phyloP scores from a whole-genome alignment of 2,113 vertebrate species.

The Tupaia tana region DNA sequence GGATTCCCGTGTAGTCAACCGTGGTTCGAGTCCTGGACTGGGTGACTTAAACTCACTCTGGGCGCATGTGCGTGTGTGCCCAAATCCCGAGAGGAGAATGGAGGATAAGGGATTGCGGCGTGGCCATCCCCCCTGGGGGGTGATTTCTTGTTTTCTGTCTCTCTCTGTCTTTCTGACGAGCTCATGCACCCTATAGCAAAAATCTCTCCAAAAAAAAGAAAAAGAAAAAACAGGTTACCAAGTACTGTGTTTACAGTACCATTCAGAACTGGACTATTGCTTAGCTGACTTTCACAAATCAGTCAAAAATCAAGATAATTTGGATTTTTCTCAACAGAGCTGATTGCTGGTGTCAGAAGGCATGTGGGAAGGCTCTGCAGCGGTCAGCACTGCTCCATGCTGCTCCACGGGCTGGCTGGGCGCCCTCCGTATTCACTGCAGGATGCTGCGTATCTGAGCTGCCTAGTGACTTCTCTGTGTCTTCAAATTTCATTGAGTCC shows the following conservation, averaged over 20 bases:
- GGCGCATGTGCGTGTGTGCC: no score
- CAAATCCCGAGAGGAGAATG: no score
- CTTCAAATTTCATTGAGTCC: background rate
- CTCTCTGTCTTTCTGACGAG: no score
- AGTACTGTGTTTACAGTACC: background rate
- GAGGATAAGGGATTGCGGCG: no score
- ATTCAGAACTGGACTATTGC: background rate
- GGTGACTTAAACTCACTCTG: no score
- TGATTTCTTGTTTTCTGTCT: no score
- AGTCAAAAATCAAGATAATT: background rate
- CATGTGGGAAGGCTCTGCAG: background rate
- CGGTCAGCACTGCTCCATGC: rapidly evolving
- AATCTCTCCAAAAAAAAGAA: no score
- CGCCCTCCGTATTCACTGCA: background rate
- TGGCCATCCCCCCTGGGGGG: no score
- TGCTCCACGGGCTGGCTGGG: background rate
- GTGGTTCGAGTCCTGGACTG: no score
- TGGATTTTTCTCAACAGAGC: background rate
- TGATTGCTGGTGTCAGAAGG: background rate
- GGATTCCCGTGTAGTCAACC: no score
- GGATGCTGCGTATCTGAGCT: background rate
- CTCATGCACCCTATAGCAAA: no score
- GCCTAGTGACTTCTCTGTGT: background rate
- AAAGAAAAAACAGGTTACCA: background rate
- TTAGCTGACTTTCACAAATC: background rate